Evolutionary conservation across 2,888 invertebrate genomes (phyloP).

Genomic region (Mesoligia furuncula): DNA sequence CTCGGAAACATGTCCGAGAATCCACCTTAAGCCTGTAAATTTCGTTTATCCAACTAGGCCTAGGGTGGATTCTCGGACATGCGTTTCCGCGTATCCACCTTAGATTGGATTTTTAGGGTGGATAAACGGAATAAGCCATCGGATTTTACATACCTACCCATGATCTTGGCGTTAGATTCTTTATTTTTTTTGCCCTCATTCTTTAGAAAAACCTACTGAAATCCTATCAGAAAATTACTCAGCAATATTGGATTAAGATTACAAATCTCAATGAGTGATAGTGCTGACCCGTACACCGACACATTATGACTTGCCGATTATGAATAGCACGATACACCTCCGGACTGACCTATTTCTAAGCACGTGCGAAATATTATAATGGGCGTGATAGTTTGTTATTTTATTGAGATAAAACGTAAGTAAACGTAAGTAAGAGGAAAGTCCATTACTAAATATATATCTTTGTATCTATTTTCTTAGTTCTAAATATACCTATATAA

Average conservation of each 20-base stretch:
- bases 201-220: neutral
- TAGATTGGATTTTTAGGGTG: too few species aligned
- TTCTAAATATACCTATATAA: neutral
- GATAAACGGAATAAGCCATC: too few species aligned
- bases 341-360: slow-evolving; percentile 29
- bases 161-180: neutral
- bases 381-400: slow-evolving; percentile 25
- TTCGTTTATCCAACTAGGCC: too few species aligned
- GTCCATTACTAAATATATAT: neutral
- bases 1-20: too few species aligned
- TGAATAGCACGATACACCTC: slow-evolving; percentile 29
- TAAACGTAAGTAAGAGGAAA: neutral
- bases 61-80: too few species aligned
- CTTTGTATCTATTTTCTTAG: neutral
- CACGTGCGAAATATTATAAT: slow-evolving; percentile 26
- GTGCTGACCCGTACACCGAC: neutral
- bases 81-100: too few species aligned
- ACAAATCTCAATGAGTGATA: slow-evolving; percentile 3
- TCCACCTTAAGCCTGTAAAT: too few species aligned
- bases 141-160: neutral
- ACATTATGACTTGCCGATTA: slow-evolving; percentile 1
- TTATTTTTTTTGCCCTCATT: neutral
- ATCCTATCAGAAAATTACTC: neutral
- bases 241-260: neutral
- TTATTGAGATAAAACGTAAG: neutral